Base-by-base conservation (phyloP, 1,140 invertebrate species). In the Anadara kagoshimensis region DNA sequence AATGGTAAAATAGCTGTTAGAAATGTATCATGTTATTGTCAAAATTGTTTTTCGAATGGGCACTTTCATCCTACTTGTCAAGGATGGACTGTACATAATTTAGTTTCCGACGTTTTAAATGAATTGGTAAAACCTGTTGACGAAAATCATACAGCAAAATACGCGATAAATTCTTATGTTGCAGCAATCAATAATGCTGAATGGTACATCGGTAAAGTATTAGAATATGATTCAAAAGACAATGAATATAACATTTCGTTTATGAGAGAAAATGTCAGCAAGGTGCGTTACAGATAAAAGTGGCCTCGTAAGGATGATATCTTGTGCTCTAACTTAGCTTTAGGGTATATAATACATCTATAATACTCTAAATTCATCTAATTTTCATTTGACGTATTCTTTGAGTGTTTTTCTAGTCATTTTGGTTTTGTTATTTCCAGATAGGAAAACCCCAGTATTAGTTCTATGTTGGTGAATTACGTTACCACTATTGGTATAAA, bases 151-250 rank as follows among this genome's bases (percentile, higher is more conserved):
- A 7, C 58, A 57, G 4, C 22, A 29, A 14, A 41, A 44, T 41
- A 18, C 26, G 26, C 67, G n/a, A 43, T n/a, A 53, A 57, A 8
- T 47, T 54, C 43, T 14, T 73, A 36, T 59, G 56, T 66, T 7
- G 72, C 66, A 47, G 47, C 36, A 24, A 0, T 47, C 4, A 57
- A 65, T 36, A 36, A 54, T 16, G 62, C 22, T 14, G 14, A 47
- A 0, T 69, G 66, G 67, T 69, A 69, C 44, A 43, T 64, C 36
- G 49, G 66, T n/a, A 63, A 64, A 14, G 26, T 75, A 5, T 16
- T 44, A 29, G 41, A 61, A 5, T 24, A 44, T 51, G 65, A 75
- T 36, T 22, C 14, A 11, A 59, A 69, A n/a, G 73, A 20, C 10
- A 14, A 11, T 16, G 45, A 45, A 20, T 45, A 44, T 44, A 0